phyloP scores from a whole-genome alignment of 2,797 vertebrate genomes.

The Ciconia nigra region DNA sequence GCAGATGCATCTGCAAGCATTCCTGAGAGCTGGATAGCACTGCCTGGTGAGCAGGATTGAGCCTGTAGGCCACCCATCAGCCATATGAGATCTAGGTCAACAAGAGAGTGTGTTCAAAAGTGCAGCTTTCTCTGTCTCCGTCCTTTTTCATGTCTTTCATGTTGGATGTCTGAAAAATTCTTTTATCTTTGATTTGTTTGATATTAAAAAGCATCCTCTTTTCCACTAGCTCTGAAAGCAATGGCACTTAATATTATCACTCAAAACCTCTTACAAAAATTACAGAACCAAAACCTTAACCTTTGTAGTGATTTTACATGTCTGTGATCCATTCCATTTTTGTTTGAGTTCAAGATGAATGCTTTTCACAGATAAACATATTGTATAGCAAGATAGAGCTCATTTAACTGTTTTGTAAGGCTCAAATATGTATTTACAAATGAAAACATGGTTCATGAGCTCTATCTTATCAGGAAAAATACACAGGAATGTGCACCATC shows the following conservation, averaged over 20 bases:
- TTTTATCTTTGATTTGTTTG: conserved; percentile 31
- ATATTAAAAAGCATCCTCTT: neutral
- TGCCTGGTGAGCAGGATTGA: neutral
- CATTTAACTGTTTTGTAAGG: neutral
- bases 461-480: neutral
- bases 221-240: conserved; percentile 2
- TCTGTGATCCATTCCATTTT: neutral
- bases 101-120: neutral
- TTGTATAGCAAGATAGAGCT: neutral
- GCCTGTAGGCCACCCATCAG: neutral
- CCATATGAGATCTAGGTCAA: neutral
- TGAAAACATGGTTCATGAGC: neutral
- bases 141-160: neutral
- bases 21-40: neutral
- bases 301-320: neutral
- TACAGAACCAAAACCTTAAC: neutral
- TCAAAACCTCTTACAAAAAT: conserved; percentile 16
- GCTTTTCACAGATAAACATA: neutral
- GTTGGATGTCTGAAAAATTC: neutral
- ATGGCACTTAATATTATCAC: neutral
- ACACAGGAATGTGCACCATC: neutral
- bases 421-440: neutral
- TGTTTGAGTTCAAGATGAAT: neutral
- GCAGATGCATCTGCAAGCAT: neutral
- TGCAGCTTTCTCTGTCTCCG: neutral